phyloP scores from a whole-genome alignment of 2,888 invertebrate species.

The Notodonta dromedarius region DNA sequence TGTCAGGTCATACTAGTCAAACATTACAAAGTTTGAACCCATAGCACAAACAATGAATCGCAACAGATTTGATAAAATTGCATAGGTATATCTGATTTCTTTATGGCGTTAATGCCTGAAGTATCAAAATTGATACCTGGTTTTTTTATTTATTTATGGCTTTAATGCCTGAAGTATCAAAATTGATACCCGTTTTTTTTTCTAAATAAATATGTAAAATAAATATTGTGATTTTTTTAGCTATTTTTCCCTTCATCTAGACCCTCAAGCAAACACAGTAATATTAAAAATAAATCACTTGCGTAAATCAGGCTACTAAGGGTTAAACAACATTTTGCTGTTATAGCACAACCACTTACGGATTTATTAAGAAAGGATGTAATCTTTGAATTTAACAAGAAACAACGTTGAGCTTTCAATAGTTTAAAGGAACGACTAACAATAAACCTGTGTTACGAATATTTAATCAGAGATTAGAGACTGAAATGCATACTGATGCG shows the following conservation, averaged over 20 bases:
- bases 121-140: slow-evolving; percentile 46
- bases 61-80: slow-evolving; percentile 37
- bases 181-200: slow-evolving; percentile 44
- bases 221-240: slow-evolving; percentile 37
- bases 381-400: background rate
- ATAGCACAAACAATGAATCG: slow-evolving; percentile 35
- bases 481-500: slow-evolving; percentile 37
- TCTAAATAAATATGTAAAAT: slow-evolving; percentile 38
- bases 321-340: slow-evolving; percentile 17
- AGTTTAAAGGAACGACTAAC: slow-evolving; percentile 22
- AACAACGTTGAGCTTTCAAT: slow-evolving; percentile 13
- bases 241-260: slow-evolving; percentile 42
- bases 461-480: slow-evolving; percentile 16
- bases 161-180: slow-evolving; percentile 46
- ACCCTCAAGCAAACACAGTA: slow-evolving; percentile 35
- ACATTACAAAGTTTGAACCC: slow-evolving; percentile 23
- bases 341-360: background rate
- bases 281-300: slow-evolving; percentile 13
- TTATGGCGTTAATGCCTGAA: slow-evolving; percentile 38
- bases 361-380: background rate
- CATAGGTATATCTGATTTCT: too few species aligned
- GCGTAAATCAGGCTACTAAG: slow-evolving; percentile 40
- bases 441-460: slow-evolving; percentile 28
- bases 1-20: slow-evolving; percentile 40
- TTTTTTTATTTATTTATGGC: slow-evolving; percentile 43